Evolutionary conservation across 2,888 invertebrate genomes (phyloP).

Genomic region (Globia sparganii): DNA sequence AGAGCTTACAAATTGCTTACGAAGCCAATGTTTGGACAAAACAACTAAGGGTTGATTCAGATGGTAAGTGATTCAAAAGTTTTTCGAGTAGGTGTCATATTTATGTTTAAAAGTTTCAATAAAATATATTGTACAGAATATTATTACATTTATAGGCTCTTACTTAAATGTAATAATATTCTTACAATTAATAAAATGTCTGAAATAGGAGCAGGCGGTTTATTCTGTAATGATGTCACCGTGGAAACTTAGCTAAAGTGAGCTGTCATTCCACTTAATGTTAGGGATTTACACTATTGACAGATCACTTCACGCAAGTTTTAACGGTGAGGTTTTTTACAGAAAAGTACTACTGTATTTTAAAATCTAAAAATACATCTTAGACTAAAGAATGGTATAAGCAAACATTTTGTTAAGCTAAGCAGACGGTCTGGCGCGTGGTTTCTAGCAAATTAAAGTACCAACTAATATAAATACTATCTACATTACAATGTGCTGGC

Average conservation of each 20-base stretch:
- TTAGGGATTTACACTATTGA: too few species aligned
- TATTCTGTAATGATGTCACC: background rate
- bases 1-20: constrained; percentile 35
- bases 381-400: background rate
- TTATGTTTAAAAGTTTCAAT: background rate
- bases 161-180: too few species aligned
- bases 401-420: background rate
- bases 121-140: background rate
- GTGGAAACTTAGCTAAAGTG: background rate
- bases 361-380: background rate
- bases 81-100: background rate
- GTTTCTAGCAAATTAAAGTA: background rate
- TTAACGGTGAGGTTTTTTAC: background rate
- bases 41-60: background rate
- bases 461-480: too few species aligned
- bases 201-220: background rate
- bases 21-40: constrained; percentile 26
- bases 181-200: background rate
- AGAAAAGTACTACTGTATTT: background rate
- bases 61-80: background rate
- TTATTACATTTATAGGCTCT: background rate
- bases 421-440: background rate
- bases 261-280: background rate
- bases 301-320: background rate
- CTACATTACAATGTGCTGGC: background rate